Base-by-base conservation (phyloP, 2,113 vertebrate species). In the Mesembrinibis cayennensis region DNA sequence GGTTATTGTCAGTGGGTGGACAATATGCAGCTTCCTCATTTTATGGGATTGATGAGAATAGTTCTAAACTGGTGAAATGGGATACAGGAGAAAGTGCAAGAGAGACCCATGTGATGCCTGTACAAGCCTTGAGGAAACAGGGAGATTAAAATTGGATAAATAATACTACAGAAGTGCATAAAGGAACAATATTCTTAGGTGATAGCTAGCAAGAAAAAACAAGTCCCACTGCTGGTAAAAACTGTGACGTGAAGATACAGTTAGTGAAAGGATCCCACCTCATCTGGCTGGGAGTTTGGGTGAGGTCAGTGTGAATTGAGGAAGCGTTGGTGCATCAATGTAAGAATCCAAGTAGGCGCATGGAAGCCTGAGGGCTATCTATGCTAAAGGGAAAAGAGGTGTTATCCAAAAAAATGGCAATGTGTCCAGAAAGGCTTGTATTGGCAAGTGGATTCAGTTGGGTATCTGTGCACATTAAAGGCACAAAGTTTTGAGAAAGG, bases 81-180 rank as follows among this genome's bases (percentile, higher is more conserved):
- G 56, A 65, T 66, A 52, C 13, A 58, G 23, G 22, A 87, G 36
- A 87, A 77, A 49, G 81, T 52, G 30, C 34, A 56, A 69, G 79
- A 70, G 50, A 89, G 26, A 76, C 44, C 26, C 36, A 30, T 29
- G 62, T 55, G 55, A 34, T 38, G 62, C 44, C 52, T 76, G 21
- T 52, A 44, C 56, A 82, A 93, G 65, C 69, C 84, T 89, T 71
- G 81, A 84, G 56, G 78, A 70, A 70, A 90, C 52, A 63, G 49
- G 66, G 34, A 94, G 84, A 91, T 95, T 82, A 91, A 93, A 97
- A 91, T 1, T 80, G 81, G 87, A 91, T 69, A 95, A 95, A 94
- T 96, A 87, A 95, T 70, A 40, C 73, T 69, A 27, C 44, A 61
- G 44, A 86, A 71, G 20, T 56, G 56, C 34, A 40, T 76, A 72